Percentiles rank a stretch among this genome's conserved stretches.
phyloP scores from a whole-genome alignment of 2,113 vertebrate genomes.

The Lates calcarifer region DNA sequence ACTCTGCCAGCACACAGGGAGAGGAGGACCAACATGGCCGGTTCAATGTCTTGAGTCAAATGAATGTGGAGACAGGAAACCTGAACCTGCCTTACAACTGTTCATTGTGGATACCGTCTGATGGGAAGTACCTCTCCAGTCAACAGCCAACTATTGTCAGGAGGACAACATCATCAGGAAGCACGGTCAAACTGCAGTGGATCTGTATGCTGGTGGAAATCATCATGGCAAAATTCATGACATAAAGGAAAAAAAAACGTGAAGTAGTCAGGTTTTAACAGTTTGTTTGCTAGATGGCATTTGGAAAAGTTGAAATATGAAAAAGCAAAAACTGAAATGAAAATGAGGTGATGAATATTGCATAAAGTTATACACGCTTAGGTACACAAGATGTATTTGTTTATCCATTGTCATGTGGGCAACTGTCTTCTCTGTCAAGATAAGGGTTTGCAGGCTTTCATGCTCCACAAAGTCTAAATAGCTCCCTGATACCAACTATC shows the following conservation, averaged over 20 bases:
- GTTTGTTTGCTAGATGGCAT: background rate
- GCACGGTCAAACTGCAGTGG: conserved; percentile 4
- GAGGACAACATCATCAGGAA: fast-evolving
- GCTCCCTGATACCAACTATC: background rate
- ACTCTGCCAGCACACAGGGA: fast-evolving
- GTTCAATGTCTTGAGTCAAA: conserved; percentile 25
- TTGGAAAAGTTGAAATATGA: background rate
- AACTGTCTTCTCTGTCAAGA: background rate
- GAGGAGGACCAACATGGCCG: background rate
- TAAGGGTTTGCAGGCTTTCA: too few relatives aligned
- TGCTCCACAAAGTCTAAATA: too few relatives aligned
- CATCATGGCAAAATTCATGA: conserved; percentile 14
- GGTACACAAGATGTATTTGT: background rate
- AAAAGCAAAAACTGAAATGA: background rate
- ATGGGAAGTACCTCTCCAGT: fast-evolving
- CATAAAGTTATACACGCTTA: background rate
- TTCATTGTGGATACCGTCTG: conserved; percentile 36
- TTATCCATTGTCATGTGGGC: background rate
- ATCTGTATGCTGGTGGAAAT: conserved; percentile 5
- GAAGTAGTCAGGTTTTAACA: background rate
- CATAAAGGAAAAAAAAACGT: background rate
- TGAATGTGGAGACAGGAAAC: background rate
- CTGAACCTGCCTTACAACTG: background rate
- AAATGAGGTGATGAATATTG: background rate
- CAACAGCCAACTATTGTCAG: fast-evolving